Evolutionary conservation across 2,797 vertebrate species (phyloP), one percentile per base, ranked within the genome.

Genomic region (Mycteria americana): DNA sequence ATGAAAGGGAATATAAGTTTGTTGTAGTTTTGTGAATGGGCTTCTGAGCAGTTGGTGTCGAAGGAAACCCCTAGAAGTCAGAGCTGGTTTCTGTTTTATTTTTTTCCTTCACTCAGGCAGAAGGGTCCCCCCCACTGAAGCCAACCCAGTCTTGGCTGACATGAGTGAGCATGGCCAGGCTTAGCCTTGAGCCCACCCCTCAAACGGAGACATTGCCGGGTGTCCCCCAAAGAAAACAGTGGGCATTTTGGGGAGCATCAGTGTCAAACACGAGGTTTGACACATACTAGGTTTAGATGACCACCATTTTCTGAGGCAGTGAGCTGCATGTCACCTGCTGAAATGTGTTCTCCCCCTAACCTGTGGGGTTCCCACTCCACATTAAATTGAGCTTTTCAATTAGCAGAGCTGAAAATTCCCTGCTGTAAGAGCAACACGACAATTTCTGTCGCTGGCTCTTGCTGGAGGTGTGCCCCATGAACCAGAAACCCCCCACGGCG

Each of bases 381-480:
- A 4, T 7, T 5, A 21, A 19, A 21, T 4, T 1, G 10, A 51
- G 27, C 4, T 43, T 74, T 56, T 37, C 57, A 8, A 1, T 15
- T 7, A 46, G 18, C 35, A 33, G 12, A 70, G 45, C 27, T 4
- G 33, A 83, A 41, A 45, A 25, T 16, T n/a, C 43, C 43, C 56
- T 2, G 5, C 11, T 6, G 5, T 2, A 10, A 12, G 46, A 13
- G 4, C 59, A 23, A 13, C 35, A 2, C 2, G 8, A 7, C 28
- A 8, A 5, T 9, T 82, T 31, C 57, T 15, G 59, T 19, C 2
- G 1, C 21, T 48, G 11, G 48, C 37, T 1, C 51, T 7, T 7
- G n/a, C 41, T 4, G 45, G 18, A 28, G 37, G 1, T 6, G 43
- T 2, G 2, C 9, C 45, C 17, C 25, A 1, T 0, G 25, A n/a